Base-by-base conservation (phyloP, 2,113 vertebrate species). In the Antennarius striatus region DNA sequence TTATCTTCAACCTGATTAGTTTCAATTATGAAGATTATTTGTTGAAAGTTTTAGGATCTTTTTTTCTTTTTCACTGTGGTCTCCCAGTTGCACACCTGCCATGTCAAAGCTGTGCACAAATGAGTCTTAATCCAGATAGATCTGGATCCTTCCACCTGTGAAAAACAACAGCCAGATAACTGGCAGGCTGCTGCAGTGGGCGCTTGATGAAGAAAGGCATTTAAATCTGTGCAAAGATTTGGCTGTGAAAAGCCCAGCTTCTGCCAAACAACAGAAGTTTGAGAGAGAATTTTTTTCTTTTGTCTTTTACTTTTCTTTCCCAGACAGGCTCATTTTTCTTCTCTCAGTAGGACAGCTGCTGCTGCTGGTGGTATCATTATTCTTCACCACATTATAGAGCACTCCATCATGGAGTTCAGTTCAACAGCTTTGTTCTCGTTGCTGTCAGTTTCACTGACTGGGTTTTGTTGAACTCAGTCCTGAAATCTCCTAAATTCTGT, bases 191-290 rank as follows among this genome's bases (percentile, higher is more conserved):
- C 56, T 64, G 67, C 9, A 15, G 61, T 51, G 56, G 47, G 73
- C 42, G 42, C 65, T 73, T 81, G 72, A 80, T 70, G 68, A 68
- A 86, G 63, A 77, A 76, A 73, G 49, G 52, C 32, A 63, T 84
- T 86, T 88, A 75, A 81, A 80, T 79, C 51, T 69, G 73, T 13
- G 29, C 39, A 46, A 56, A 79, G 55, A 68, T 53, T 75, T 90
- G 89, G 89, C 90, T 81, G 79, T 32, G 57, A 81, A 73, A 88
- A 55, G 42, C 56, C 29, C 10, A 50, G 68, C 55, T 14, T 2
- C 13, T 73, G 89, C 91, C 90, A 92, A 86, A 73, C 69, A 85
- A 83, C 79, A 88, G 59, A 85, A 85, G 49, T 73, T 75, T 56
- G 46, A 68, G 63, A 63, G 71, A 74, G 63, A 36, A 11, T 75